A percentile compares a stretch with the other conserved stretches of the same genome.
phyloP scores from a whole-genome alignment of 2,888 invertebrate genomes.

The Cordilura impudica region DNA sequence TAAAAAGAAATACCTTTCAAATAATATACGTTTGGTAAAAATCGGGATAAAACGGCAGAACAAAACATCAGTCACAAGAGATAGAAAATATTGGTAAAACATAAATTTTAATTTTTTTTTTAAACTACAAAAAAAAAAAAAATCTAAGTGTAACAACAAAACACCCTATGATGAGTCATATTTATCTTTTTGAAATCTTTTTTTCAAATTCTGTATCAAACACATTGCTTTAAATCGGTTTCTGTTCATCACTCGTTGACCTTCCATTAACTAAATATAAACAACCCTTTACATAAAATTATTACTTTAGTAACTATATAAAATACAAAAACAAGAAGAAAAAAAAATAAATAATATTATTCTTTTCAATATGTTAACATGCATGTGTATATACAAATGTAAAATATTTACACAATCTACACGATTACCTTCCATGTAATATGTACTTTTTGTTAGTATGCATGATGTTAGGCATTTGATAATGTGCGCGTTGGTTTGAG shows the following conservation, averaged over 20 bases:
- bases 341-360: background rate
- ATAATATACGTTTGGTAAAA: too few relatives aligned
- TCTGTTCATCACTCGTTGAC: constrained; percentile 5
- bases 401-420: constrained; percentile 7
- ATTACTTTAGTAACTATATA: background rate
- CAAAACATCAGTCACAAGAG: too few relatives aligned
- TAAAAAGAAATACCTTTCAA: too few relatives aligned
- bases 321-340: background rate
- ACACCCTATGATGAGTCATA: too few relatives aligned
- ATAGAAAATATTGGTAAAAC: too few relatives aligned
- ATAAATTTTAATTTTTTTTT: too few relatives aligned
- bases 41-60: too few relatives aligned
- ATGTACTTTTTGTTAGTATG: background rate
- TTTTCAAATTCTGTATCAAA: constrained; percentile 4
- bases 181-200: too few relatives aligned
- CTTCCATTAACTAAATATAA: constrained; percentile 1
- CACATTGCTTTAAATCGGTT: constrained; percentile 31
- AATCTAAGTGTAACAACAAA: too few relatives aligned
- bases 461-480: background rate
- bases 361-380: background rate
- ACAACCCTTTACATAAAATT: background rate
- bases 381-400: background rate
- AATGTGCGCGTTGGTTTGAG: background rate
- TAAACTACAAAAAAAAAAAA: too few relatives aligned
- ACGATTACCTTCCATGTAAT: constrained; percentile 5